Evolutionary conservation across 37 sponge, comb jelly and placozoan genomes (phyloP).

Genomic region (Ephydatia muelleri): DNA sequence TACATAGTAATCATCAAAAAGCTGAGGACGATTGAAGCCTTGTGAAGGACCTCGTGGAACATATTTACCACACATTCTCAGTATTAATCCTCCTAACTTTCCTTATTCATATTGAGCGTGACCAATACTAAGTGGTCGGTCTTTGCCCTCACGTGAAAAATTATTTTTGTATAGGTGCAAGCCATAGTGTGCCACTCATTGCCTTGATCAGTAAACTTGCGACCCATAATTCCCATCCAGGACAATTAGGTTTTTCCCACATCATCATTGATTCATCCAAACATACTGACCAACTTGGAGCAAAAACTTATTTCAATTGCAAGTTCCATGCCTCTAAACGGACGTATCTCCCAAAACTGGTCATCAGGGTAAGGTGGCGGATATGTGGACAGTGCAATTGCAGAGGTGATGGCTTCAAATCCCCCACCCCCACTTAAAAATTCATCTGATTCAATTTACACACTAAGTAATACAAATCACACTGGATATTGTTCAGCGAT

Average conservation of each 20-base stretch:
- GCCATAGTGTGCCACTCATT: no score
- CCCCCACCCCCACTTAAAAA: no score
- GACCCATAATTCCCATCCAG: neutral
- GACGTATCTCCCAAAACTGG: neutral
- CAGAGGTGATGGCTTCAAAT: neutral
- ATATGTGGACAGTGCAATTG: constrained; percentile 1
- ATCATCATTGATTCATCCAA: neutral
- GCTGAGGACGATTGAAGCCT: neutral
- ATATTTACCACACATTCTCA: neutral
- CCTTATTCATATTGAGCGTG: no score
- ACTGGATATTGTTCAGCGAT: no score
- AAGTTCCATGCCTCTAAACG: neutral
- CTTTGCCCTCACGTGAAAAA: no score
- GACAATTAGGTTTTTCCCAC: neutral
- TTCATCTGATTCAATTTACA: no score
- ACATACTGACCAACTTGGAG: neutral
- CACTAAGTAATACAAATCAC: no score
- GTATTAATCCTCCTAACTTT: no score
- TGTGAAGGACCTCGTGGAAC: constrained; percentile 1
- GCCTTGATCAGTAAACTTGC: no score
- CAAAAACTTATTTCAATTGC: neutral
- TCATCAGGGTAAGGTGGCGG: neutral
- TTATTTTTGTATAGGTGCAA: no score
- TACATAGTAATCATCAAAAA: neutral
- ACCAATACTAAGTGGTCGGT: no score